A percentile compares a stretch with the other conserved stretches of the same genome.
Evolutionary conservation across 2,888 invertebrate genomes (phyloP).

Genomic region (Rhingia rostrata): DNA sequence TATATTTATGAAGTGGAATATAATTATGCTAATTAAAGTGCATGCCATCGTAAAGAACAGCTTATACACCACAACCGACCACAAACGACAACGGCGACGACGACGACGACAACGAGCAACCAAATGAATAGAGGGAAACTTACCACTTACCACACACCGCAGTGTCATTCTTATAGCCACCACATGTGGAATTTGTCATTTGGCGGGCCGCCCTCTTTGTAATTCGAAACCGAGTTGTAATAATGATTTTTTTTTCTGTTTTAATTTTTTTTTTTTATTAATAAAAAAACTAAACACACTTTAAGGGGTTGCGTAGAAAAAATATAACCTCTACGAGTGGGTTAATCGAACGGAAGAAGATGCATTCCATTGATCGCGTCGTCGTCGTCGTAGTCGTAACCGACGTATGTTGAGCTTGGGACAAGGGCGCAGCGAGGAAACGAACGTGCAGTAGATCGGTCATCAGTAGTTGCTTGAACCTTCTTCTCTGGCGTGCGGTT

Average conservation of each 20-base stretch:
- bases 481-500: slow-evolving; percentile 22
- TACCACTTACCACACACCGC: slow-evolving; percentile 23
- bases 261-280: slow-evolving; percentile 1
- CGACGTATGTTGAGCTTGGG: neutral
- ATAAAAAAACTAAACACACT: slow-evolving; percentile 26
- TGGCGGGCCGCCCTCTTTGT: slow-evolving; percentile 69
- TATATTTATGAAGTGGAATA: slow-evolving; percentile 48
- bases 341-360: slow-evolving; percentile 66
- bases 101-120: neutral
- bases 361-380: slow-evolving; percentile 52
- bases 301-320: slow-evolving; percentile 3
- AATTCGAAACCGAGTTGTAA: slow-evolving; percentile 56
- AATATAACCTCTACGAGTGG: slow-evolving; percentile 20
- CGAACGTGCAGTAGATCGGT: slow-evolving; percentile 3
- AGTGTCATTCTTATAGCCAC: slow-evolving; percentile 16
- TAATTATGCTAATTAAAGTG: slow-evolving; percentile 70
- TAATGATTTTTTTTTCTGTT: slow-evolving; percentile 5
- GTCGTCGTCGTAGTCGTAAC: neutral
- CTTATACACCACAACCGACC: neutral
- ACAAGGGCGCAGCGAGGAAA: neutral
- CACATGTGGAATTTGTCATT: slow-evolving; percentile 56
- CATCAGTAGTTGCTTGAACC: slow-evolving; percentile 26
- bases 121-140: slow-evolving; percentile 25
- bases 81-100: neutral
- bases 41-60: slow-evolving; percentile 31